Evolutionary conservation across 2,888 invertebrate genomes (phyloP), one percentile per base, ranked within the genome.

Genomic region (Ornithoptera priamus): DNA sequence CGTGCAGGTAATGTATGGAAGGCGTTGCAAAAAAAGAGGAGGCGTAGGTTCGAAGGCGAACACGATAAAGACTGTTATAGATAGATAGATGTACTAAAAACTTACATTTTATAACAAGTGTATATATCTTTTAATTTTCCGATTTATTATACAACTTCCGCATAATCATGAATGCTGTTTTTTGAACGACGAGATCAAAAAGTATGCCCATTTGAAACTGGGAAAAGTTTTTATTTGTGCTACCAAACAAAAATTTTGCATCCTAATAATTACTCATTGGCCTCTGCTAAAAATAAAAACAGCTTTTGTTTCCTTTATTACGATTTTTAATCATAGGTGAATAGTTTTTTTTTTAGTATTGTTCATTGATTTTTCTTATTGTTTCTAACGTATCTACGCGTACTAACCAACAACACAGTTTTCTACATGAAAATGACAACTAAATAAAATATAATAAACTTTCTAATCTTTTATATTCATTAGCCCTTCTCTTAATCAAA

Each of bases 261-360:
- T 50, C 58, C n/a, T 42, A 59, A 68, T 42, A 59, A 68, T 63
- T 64, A 24, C 39, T 58, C 20, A 56, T 56, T 63, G 60, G 7
- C 57, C 22, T 62, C 10, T 20, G 15, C 36, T 53, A 24, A 61
- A 65, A 65, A 69, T 50, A 60, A 24, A 56, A 17, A 20, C 10
- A 36, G 46, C 50, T 46, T 63, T 68, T 63, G 46, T 68, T 68
- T 56, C 10, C 0, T 15, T 7, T 57, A 57, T 57, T 58, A 56
- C 22, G 30, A 0, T 30, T 30, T 17, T 59, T 59, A 18, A 59
- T 59, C 53, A 12, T 12, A n/a, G 7, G 18, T 53, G 18, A 53
- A 18, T 53, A 18, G 18, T 53, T 53, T 53, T 5, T 50, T 50
- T 18, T 53, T 5, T 50, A 12, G 15, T n/a, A n/a, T n/a, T 53